A percentile compares a stretch with the other conserved stretches of the same genome.
These are phyloP conservation scores for Macrotis lagotis DNA, from an alignment of 2,113 vertebrate genomes.

Conservation along the genomic window DNA sequence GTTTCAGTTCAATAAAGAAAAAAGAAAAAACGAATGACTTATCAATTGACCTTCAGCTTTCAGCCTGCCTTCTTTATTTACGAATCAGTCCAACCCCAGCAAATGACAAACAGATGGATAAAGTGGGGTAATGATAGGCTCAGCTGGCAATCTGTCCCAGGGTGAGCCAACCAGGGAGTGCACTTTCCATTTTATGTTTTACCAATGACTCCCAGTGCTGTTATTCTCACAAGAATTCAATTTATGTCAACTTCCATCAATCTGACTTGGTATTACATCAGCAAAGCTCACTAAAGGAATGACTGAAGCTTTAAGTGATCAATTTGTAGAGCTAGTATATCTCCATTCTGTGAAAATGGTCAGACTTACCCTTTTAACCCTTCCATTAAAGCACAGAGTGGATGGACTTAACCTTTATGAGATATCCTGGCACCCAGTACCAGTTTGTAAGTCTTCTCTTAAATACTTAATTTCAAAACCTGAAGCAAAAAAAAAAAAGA, in stretches of 20 bases:
- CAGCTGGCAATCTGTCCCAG: not conserved
- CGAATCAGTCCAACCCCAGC: constrained; percentile 51
- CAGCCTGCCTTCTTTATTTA: constrained; percentile 52
- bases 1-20: constrained; percentile 51
- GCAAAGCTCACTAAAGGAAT: constrained; percentile 18
- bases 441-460: not conserved
- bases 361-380: not conserved
- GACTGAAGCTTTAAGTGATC: not conserved
- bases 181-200: constrained; percentile 46
- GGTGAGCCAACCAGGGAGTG: not conserved
- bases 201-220: constrained; percentile 24
- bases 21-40: constrained; percentile 25
- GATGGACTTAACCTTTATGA: not conserved
- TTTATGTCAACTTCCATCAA: constrained; percentile 36
- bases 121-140: constrained; percentile 55
- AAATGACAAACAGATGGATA: constrained; percentile 75
- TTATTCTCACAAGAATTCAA: constrained; percentile 28
- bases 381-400: not conserved
- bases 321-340: not conserved
- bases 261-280: constrained; percentile 1
- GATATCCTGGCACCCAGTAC: fast-evolving
- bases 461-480: constrained; percentile 31
- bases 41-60: constrained; percentile 70
- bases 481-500: constrained; percentile 30
- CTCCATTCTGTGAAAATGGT: constrained; percentile 7